Evolutionary conservation across 2,888 invertebrate species (phyloP), one percentile per base, ranked within the genome.

Genomic region (Rhaphigaster nebulosa): DNA sequence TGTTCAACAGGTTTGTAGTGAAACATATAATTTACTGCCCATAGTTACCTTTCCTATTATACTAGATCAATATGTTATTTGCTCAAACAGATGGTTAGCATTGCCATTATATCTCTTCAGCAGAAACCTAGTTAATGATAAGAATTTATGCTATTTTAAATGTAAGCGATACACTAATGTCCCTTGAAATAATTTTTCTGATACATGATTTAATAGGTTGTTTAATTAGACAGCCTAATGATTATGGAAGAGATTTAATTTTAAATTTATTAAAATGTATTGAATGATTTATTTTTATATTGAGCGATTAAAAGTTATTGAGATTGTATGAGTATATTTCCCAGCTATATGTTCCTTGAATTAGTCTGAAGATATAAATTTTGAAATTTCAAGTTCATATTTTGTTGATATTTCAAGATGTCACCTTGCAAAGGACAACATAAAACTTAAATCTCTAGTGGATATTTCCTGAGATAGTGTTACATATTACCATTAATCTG

Each of bases 11-110:
- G 65, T 65, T 38, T 38, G 38, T 38, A 38, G 20, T 38, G 38
- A 8, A 12, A 76, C 10, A 29, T 60, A 76, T 38, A 34, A 76
- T 76, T 76, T 13, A 76, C 38, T 76, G 0, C 20, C 23, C 29
- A 76, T 76, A 38, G 20, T 76, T 29, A 38, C 65, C 5, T 76
- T 76, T 34, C 23, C 70, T 65, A 4, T 76, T 76, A 20, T 20
- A 23, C 20, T 65, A 29, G n/a, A 38, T 38, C 34, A 76, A 76
- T 38, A 10, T 76, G 38, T 76, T 2, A 34, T 76, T 76, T 76
- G 38, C 70, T 76, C 70, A n/a, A 84, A 84, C 84, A 84, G 84
- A 84, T 84, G 41, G 80, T 80, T 80, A 80, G 45, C n/a, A n/a
- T 84, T 84, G 84, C 84, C 84, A 41, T 84, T 84, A 50, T 84